Conservation (phyloP, 2,797 vertebrate species). For the Phalanger gymnotis region DNA sequence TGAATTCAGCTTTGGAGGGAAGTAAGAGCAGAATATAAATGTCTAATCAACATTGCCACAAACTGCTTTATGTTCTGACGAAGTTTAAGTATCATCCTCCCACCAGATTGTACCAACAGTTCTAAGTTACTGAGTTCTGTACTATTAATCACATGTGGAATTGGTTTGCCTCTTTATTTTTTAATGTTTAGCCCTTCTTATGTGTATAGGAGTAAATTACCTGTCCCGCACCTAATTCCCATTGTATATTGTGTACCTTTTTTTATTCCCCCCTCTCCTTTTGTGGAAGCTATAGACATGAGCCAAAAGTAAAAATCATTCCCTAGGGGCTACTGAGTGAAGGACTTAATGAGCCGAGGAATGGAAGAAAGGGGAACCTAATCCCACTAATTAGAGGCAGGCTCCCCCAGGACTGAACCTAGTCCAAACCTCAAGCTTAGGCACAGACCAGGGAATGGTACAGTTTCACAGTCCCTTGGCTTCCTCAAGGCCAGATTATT, state of each 20-base stretch:
- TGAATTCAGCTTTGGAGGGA: not conserved
- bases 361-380: not conserved
- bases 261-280: not conserved
- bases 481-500: not conserved
- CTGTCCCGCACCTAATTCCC: not conserved
- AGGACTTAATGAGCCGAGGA: not conserved
- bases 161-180: not conserved
- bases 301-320: conserved; percentile 1
- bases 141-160: not conserved
- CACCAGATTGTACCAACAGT: not conserved
- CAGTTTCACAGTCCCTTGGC: not conserved
- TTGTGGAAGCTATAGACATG: not conserved
- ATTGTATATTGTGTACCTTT: not conserved
- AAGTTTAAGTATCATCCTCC: not conserved
- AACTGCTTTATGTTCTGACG: not conserved
- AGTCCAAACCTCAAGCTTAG: not conserved
- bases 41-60: not conserved
- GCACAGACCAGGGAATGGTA: not conserved
- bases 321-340: not conserved
- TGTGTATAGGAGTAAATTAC: not conserved
- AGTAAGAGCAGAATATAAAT: not conserved
- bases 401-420: not conserved
- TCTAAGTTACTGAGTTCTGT: not conserved
- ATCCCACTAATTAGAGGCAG: not conserved
- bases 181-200: not conserved